These are phyloP conservation scores for Triplophysa tibetana DNA, from an alignment of 2,113 vertebrate genomes.

Conservation along the genomic window DNA sequence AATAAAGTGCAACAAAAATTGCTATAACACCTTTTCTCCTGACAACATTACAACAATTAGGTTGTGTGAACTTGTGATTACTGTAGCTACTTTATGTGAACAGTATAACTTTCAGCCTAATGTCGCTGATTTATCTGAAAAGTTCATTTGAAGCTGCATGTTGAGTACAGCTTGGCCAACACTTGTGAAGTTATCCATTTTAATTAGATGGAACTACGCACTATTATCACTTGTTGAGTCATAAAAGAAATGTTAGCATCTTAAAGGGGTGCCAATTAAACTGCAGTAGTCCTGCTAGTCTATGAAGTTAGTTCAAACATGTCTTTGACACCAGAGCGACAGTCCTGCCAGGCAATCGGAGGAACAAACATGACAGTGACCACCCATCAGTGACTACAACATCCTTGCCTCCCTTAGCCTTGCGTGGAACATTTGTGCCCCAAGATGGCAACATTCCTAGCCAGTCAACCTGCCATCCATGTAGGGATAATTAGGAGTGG, in stretches of 20 bases:
- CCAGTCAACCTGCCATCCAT: slow-evolving; percentile 69
- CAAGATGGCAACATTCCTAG: slow-evolving; percentile 79
- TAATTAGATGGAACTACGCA: background rate
- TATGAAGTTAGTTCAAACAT: slow-evolving; percentile 63
- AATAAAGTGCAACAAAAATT: too few relatives aligned
- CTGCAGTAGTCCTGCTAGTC: slow-evolving; percentile 63
- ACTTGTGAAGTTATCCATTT: background rate
- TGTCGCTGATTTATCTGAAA: too few relatives aligned
- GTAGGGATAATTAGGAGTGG: slow-evolving; percentile 83
- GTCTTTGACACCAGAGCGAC: slow-evolving; percentile 67
- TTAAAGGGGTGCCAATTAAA: slow-evolving; percentile 66
- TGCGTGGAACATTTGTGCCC: slow-evolving; percentile 76
- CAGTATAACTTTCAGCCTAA: too few relatives aligned
- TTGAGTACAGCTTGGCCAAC: too few relatives aligned
- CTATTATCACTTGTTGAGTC: background rate
- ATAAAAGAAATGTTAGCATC: background rate
- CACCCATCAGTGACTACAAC: slow-evolving; percentile 64
- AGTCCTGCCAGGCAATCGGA: slow-evolving; percentile 71
- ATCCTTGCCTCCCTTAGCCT: slow-evolving; percentile 80
- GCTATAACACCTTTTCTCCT: too few relatives aligned
- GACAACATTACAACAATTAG: too few relatives aligned
- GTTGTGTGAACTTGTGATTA: too few relatives aligned
- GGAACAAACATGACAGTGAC: slow-evolving; percentile 88
- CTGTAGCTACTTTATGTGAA: too few relatives aligned
- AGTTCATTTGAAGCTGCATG: too few relatives aligned